A percentile compares a stretch with the other conserved stretches of the same genome.
These are phyloP conservation scores for Palythoa grandiflora DNA, from an alignment of 92 coral and sea anemone genomes.

Conservation along the genomic window DNA sequence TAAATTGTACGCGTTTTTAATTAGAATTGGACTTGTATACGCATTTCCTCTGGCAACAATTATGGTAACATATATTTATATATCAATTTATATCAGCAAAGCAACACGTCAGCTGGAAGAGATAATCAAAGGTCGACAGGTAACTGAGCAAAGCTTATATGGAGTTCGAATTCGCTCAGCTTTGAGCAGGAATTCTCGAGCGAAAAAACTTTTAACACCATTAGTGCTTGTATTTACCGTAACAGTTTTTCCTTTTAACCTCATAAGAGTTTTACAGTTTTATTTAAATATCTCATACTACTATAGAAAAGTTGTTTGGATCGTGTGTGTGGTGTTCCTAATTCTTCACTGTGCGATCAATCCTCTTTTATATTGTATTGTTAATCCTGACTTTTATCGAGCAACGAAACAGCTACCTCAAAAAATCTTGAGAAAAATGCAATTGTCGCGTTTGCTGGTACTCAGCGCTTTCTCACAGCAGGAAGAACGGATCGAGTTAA, in stretches of 20 bases:
- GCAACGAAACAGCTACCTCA: slow-evolving; percentile 5
- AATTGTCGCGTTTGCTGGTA: background rate
- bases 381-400: slow-evolving; percentile 17
- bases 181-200: background rate
- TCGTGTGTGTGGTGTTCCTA: background rate
- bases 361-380: slow-evolving; percentile 11
- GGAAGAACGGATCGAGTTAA: background rate
- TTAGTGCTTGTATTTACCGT: background rate
- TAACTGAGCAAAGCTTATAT: background rate
- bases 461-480: background rate
- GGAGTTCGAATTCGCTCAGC: background rate
- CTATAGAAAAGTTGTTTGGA: background rate
- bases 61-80: slow-evolving; percentile 10
- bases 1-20: background rate
- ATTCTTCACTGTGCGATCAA: slow-evolving; percentile 10
- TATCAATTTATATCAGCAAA: slow-evolving; percentile 2
- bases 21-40: slow-evolving; percentile 10
- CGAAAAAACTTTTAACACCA: slow-evolving; percentile 1
- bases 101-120: background rate
- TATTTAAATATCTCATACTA: background rate
- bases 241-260: background rate
- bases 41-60: background rate
- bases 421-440: background rate
- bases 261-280: background rate
- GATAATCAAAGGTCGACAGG: background rate